These are phyloP conservation scores for Steatornis caripensis DNA, from an alignment of 2,113 vertebrate genomes.

Conservation along the genomic window DNA sequence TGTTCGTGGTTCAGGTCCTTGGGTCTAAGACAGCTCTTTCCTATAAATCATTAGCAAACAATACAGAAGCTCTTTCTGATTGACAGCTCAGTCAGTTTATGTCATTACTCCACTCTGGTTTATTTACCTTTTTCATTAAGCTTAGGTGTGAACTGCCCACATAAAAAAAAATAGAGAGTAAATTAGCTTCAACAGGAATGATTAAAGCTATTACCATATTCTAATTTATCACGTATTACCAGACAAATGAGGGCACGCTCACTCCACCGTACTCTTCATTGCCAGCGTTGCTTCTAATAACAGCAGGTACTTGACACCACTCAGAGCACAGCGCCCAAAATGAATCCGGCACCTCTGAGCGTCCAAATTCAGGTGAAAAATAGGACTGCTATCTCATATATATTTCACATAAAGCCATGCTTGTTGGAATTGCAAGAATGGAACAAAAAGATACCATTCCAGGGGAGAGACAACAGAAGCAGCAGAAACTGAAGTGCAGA, in stretches of 20 bases:
- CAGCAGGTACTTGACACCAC: background rate
- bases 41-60: background rate
- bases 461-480: background rate
- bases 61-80: background rate
- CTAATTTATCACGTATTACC: background rate
- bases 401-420: background rate
- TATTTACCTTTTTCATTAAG: conserved; percentile 9
- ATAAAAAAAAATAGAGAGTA: background rate
- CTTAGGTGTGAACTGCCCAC: background rate
- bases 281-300: background rate
- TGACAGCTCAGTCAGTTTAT: background rate
- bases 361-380: background rate
- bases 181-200: background rate
- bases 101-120: background rate
- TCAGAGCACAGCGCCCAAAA: background rate
- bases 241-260: background rate
- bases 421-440: background rate
- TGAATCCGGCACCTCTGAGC: background rate
- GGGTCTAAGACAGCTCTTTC: background rate
- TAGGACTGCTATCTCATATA: background rate
- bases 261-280: background rate
- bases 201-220: background rate
- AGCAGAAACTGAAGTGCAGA: background rate
- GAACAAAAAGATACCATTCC: background rate
- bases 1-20: background rate